Evolutionary conservation across 2,113 vertebrate species (phyloP).

Genomic region (Chrysochloris asiatica): DNA sequence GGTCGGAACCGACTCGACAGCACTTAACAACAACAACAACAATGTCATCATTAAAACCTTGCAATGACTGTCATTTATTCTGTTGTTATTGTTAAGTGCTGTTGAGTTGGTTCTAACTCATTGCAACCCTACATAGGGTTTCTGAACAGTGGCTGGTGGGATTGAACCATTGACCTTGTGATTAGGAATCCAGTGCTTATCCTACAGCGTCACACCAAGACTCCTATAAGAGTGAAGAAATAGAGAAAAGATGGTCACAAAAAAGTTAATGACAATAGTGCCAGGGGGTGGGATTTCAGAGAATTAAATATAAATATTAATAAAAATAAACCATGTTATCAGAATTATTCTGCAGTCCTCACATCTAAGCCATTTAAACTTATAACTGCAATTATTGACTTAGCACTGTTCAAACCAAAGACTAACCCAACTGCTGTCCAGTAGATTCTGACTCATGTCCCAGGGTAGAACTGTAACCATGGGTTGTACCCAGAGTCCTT

Average conservation of each 20-base stretch:
- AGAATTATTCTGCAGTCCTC: neutral
- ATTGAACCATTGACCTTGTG: too few species aligned
- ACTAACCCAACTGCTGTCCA: neutral
- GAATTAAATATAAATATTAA: neutral
- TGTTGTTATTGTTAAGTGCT: too few species aligned
- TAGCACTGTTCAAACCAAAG: neutral
- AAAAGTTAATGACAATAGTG: neutral
- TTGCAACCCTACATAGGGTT: too few species aligned
- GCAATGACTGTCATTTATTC: neutral
- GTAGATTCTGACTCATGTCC: neutral
- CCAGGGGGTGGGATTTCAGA: neutral
- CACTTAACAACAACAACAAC: too few species aligned
- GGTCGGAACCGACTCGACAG: too few species aligned
- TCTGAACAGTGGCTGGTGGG: too few species aligned
- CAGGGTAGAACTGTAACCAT: too few species aligned
- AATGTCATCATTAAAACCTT: neutral
- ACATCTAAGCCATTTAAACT: neutral
- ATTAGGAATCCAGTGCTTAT: too few species aligned
- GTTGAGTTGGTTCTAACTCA: too few species aligned
- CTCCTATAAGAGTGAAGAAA: neutral
- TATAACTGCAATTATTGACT: neutral
- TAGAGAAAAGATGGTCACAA: neutral
- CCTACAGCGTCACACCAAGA: too few species aligned
- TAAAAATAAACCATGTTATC: neutral
- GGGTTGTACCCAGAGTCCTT: too few species aligned